These are phyloP conservation scores for Tetragonisca angustula DNA, from an alignment of 2,888 invertebrate species.

Conservation along the genomic window DNA sequence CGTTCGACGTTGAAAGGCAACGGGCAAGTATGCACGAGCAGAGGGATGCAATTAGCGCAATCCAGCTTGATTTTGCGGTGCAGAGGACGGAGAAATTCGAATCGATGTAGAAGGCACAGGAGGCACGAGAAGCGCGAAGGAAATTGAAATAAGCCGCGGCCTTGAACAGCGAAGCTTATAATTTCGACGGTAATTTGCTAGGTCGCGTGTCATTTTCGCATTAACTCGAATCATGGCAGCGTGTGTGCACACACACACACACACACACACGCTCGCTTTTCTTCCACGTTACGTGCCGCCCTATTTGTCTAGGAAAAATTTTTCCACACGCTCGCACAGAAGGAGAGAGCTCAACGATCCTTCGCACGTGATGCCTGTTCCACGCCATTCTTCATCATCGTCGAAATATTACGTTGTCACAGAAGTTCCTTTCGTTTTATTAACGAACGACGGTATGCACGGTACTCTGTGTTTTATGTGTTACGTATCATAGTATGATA, in stretches of 20 bases:
- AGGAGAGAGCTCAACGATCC: background rate
- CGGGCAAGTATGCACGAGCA: background rate
- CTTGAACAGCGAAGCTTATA: slow-evolving; percentile 50
- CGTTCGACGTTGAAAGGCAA: background rate
- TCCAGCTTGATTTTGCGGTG: slow-evolving; percentile 3
- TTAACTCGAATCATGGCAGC: slow-evolving; percentile 30
- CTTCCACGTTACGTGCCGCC: slow-evolving; percentile 11
- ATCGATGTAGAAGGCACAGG: slow-evolving; percentile 22
- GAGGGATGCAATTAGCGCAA: background rate
- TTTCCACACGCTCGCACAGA: background rate
- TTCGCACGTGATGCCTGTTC: background rate
- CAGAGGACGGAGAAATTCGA: background rate
- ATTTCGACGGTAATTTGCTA: slow-evolving; percentile 48
- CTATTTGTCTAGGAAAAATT: background rate
- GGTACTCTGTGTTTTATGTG: too few relatives aligned
- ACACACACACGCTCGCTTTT: too few relatives aligned
- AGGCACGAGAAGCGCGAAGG: background rate
- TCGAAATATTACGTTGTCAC: background rate
- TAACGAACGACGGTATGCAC: too few relatives aligned
- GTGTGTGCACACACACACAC: slow-evolving; percentile 14
- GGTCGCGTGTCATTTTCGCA: slow-evolving; percentile 57
- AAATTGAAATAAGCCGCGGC: slow-evolving; percentile 45
- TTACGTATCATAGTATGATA: too few relatives aligned
- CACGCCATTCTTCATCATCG: background rate
- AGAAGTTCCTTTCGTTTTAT: too few relatives aligned